These are phyloP conservation scores for Willisornis vidua DNA, from an alignment of 2,113 vertebrate genomes.

Conservation along the genomic window DNA sequence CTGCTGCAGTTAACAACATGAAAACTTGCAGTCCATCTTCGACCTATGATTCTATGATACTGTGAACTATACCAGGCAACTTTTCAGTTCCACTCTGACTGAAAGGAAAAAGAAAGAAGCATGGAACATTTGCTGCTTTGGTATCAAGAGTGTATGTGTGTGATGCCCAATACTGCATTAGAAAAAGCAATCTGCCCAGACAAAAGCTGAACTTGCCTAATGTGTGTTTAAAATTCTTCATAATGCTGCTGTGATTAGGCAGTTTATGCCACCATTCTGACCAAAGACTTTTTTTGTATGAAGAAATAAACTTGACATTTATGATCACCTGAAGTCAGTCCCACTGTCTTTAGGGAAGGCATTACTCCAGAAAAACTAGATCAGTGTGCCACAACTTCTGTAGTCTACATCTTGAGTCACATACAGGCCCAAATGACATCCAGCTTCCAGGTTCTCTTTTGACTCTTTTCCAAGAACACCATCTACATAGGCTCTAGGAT, in stretches of 20 bases:
- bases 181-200: not conserved
- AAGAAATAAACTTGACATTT: not conserved
- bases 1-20: not conserved
- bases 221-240: not conserved
- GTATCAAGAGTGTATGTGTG: not conserved
- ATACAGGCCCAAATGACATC: not conserved
- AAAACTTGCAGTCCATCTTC: not conserved
- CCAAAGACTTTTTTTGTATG: not conserved
- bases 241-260: not conserved
- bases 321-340: not conserved
- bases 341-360: not conserved
- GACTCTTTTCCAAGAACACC: not conserved
- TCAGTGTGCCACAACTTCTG: not conserved
- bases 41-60: not conserved
- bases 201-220: not conserved
- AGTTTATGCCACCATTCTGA: not conserved
- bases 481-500: not conserved
- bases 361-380: not conserved
- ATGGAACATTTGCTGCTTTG: not conserved
- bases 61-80: not conserved
- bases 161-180: not conserved
- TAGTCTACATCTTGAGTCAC: not conserved
- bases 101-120: not conserved
- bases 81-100: not conserved
- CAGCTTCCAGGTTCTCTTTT: not conserved